Percentiles rank a stretch among this genome's conserved stretches.
phyloP scores from a whole-genome alignment of 2,797 vertebrate species.

The Phrynocephalus forsythii region DNA sequence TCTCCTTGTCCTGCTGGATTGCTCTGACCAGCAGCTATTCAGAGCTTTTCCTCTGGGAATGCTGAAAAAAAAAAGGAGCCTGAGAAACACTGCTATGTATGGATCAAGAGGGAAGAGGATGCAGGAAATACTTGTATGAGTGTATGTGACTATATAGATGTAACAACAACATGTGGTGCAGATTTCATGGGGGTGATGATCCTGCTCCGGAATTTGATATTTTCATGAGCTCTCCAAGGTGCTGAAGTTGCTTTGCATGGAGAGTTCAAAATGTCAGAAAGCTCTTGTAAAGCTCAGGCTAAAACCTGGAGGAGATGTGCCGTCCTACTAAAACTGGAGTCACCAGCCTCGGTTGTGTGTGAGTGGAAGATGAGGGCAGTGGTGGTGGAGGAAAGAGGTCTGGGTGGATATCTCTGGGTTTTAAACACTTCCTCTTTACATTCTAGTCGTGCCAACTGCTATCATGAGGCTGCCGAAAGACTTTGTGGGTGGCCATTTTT shows the following conservation, averaged over 20 bases:
- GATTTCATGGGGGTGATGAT: too few relatives aligned
- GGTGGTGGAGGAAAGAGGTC: too few relatives aligned
- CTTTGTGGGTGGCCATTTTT: not conserved
- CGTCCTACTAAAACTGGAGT: too few relatives aligned
- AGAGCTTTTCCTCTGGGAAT: not conserved
- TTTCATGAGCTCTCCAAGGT: too few relatives aligned
- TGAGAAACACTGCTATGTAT: not conserved
- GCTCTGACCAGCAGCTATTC: not conserved
- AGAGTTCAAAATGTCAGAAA: too few relatives aligned
- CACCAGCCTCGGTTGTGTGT: too few relatives aligned
- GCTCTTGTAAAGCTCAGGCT: too few relatives aligned
- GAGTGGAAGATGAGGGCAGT: not conserved
- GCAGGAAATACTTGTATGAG: not conserved
- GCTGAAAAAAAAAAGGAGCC: not conserved
- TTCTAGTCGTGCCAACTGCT: not conserved
- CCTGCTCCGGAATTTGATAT: too few relatives aligned
- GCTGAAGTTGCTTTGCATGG: too few relatives aligned
- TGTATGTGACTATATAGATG: not conserved
- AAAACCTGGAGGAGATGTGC: too few relatives aligned
- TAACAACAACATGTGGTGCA: not conserved
- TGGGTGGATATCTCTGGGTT: not conserved
- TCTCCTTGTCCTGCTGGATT: too few relatives aligned
- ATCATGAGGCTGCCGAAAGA: not conserved
- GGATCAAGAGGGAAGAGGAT: not conserved
- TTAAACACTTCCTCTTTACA: not conserved